Conservation (phyloP, 2,113 vertebrate genomes). For the Willisornis vidua region DNA sequence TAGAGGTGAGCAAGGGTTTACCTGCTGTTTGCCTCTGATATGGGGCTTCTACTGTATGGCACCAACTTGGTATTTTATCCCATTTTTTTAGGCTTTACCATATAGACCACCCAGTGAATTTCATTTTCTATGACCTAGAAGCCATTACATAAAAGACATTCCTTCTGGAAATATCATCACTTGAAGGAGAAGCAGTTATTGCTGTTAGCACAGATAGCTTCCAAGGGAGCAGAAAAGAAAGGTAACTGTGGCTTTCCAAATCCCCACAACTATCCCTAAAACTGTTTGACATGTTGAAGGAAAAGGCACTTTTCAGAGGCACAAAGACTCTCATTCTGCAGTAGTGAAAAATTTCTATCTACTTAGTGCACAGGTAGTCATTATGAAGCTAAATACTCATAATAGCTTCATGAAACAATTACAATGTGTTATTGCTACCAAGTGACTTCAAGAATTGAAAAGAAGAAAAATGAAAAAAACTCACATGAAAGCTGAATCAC, state of each 20-base stretch:
- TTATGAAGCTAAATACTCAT: slow-evolving; percentile 6
- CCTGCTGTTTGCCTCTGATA: background rate
- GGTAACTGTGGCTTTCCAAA: background rate
- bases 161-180: background rate
- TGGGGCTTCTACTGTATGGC: background rate
- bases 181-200: background rate
- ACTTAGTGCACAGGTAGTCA: background rate
- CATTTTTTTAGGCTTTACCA: background rate
- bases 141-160: background rate
- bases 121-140: background rate
- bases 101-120: background rate
- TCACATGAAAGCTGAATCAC: slow-evolving; percentile 16
- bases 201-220: background rate
- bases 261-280: background rate
- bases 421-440: background rate
- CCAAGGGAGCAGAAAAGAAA: background rate
- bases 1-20: background rate
- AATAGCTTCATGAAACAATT: slow-evolving; percentile 39
- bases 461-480: background rate
- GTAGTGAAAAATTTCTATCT: background rate
- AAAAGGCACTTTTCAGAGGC: background rate
- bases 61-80: background rate
- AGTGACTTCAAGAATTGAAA: background rate
- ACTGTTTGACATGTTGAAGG: background rate
- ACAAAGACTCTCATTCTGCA: background rate